These are phyloP conservation scores for Herpailurus yagouaroundi DNA, from an alignment of 2,113 vertebrate species.

Conservation along the genomic window DNA sequence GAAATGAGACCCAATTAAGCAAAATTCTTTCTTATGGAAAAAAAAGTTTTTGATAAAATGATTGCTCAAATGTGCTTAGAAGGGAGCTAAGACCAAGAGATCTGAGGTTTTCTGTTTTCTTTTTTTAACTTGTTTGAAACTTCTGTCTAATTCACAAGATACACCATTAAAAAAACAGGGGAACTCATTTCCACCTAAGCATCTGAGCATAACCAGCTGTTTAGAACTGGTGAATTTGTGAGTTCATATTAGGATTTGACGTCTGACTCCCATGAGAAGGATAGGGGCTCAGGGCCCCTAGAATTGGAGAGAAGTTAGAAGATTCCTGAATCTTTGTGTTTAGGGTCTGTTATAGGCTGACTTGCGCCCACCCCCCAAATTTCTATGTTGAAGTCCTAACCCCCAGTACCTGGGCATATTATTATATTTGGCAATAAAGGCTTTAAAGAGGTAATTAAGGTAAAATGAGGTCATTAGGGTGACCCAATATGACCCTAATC, in stretches of 20 bases:
- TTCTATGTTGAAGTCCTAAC: background rate
- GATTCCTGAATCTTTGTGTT: background rate
- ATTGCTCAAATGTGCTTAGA: background rate
- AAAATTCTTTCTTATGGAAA: slow-evolving; percentile 63
- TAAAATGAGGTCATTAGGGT: background rate
- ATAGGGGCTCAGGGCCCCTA: background rate
- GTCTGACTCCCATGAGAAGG: background rate
- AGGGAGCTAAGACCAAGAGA: background rate
- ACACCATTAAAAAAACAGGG: background rate
- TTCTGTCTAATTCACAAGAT: background rate
- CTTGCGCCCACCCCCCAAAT: background rate
- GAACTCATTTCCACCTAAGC: background rate
- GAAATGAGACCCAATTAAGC: slow-evolving; percentile 75
- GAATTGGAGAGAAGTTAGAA: background rate
- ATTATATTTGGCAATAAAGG: background rate
- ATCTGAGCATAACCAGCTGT: background rate
- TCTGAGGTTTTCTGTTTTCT: background rate
- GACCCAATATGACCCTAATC: background rate
- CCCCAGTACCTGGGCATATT: background rate
- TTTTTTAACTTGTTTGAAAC: slow-evolving; percentile 3
- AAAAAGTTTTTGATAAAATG: slow-evolving; percentile 43
- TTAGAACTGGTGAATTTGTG: background rate
- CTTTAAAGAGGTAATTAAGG: background rate
- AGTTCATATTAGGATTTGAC: no score
- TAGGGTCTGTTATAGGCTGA: background rate